Conservation (phyloP, 2,888 invertebrate genomes). For the Cloeon dipterum region DNA sequence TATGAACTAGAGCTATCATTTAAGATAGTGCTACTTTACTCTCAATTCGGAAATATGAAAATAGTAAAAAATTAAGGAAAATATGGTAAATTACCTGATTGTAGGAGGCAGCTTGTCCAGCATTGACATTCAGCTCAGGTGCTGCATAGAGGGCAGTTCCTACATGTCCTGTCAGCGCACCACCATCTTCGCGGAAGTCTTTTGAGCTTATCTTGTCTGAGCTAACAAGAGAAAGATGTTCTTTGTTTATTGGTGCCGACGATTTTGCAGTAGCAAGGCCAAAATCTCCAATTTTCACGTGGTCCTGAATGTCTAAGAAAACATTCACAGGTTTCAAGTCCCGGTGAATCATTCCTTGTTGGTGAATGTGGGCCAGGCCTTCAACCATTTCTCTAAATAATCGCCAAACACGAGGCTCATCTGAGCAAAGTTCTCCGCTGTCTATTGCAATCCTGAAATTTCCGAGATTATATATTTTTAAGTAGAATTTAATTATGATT, state of each 20-base stretch:
- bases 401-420: constrained; percentile 67
- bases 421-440: constrained; percentile 39
- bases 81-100: constrained; percentile 30
- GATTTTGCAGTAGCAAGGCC: constrained; percentile 71
- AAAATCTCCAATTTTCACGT: constrained; percentile 95
- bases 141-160: constrained; percentile 92
- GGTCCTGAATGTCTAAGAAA: constrained; percentile 82
- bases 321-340: constrained; percentile 81
- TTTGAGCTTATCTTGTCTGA: constrained; percentile 8
- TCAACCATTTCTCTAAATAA: constrained; percentile 88
- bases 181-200: constrained; percentile 17
- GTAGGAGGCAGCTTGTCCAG: constrained; percentile 41
- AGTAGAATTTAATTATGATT: no score
- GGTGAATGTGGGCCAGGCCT: constrained; percentile 75
- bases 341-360: constrained; percentile 71
- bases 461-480: not conserved
- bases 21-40: not conserved
- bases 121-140: constrained; percentile 56
- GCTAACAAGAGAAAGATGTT: constrained; percentile 11
- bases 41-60: no score
- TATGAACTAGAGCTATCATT: not conserved
- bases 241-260: constrained; percentile 18
- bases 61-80: no score
- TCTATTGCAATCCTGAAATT: constrained; percentile 63
- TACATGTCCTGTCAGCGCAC: constrained; percentile 47